Evolutionary conservation across 1,140 invertebrate species (phyloP), one percentile per base, ranked within the genome.

Genomic region (Apis mellifera): DNA sequence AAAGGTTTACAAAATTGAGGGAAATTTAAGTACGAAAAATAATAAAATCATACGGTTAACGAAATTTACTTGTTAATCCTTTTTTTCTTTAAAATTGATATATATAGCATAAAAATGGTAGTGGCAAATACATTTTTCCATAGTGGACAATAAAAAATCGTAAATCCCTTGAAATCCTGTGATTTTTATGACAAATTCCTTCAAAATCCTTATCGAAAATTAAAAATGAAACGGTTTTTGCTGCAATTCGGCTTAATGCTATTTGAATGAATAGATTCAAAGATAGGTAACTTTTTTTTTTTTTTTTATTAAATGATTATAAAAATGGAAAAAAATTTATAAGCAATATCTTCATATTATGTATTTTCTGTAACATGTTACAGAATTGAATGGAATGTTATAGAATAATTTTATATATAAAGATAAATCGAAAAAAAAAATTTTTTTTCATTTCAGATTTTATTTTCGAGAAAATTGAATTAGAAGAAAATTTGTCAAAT

Each of bases 141-240:
- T 2, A 15, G 5, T 7, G 17, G 5, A 65, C 75, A 65, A 78
- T 78, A 15, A 13, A 32, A n/a, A 50, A 23, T 68, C 69, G 8
- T 55, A 79, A 79, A 79, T 7, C 42, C 21, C 2, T 12, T 13
- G n/a, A 32, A 80, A 75, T 64, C 62, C 54, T 21, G 54, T 75
- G 55, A 77, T 83, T 79, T 88, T 84, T 86, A 88, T 32, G 60
- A 83, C 21, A 50, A 26, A 7, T 60, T 26, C 65, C 48, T n/a
- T 13, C 11, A 1, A 4, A 42, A 17, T 13, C 54, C 42, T 26
- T 2, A 74, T 59, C 32, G n/a, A 70, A 42, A 57, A 78, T 88
- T 86, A 89, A 89, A 90, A 89, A 86, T 89, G 72, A 85, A 89
- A 78, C 85, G 83, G 77, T 80, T 89, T 87, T 88, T 84, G 88